phyloP scores from a whole-genome alignment of 2,113 vertebrate genomes.

The Macquaria ambigua region DNA sequence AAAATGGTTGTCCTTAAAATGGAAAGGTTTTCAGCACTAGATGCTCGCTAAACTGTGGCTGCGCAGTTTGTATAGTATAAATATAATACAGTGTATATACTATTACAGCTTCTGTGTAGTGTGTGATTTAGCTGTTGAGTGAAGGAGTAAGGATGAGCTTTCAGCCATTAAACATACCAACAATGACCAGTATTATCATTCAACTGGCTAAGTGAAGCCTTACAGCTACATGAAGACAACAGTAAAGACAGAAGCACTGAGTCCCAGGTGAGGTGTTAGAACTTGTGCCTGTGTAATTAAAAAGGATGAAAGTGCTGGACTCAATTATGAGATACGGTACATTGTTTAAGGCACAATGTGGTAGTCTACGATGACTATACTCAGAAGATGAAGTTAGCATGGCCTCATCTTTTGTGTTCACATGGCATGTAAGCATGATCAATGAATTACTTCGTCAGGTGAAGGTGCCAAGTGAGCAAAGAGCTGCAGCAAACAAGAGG shows the following conservation, averaged over 20 bases:
- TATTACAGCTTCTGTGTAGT: not conserved
- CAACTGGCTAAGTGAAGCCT: constrained; percentile 38
- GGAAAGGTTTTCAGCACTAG: not conserved
- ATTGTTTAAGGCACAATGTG: constrained; percentile 74
- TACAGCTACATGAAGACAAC: constrained; percentile 59
- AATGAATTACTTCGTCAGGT: constrained; percentile 54
- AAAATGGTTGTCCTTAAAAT: not conserved
- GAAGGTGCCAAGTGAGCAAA: constrained; percentile 25
- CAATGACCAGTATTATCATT: constrained; percentile 39
- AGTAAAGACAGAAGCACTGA: constrained; percentile 47
- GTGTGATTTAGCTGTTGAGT: constrained; percentile 16
- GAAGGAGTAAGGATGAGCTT: constrained; percentile 4
- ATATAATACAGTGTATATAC: not conserved
- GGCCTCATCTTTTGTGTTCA: constrained; percentile 59
- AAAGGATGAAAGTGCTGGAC: constrained; percentile 64
- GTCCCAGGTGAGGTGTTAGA: constrained; percentile 66
- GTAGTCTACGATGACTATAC: constrained; percentile 31
- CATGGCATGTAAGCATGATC: constrained; percentile 57
- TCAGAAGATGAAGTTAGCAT: constrained; percentile 64
- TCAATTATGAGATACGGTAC: constrained; percentile 66
- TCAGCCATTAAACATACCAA: constrained; percentile 18
- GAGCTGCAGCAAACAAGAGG: constrained; percentile 4
- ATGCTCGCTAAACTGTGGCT: not conserved
- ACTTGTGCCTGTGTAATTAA: constrained; percentile 67
- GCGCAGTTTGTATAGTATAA: not conserved